Evolutionary conservation across 2,888 invertebrate species (phyloP).

Genomic region (Drosophila gaucha): DNA sequence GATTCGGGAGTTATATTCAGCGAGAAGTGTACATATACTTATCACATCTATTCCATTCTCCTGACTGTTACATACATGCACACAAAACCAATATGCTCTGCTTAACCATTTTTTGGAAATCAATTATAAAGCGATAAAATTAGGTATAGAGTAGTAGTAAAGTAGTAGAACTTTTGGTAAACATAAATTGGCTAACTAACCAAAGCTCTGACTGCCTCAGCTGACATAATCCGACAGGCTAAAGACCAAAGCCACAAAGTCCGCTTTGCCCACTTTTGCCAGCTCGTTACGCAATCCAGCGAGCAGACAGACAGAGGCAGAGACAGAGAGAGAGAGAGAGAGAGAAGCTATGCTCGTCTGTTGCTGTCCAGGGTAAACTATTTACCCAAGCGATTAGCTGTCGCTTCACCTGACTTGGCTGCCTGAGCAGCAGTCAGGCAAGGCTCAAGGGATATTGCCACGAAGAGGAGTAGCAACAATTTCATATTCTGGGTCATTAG

Average conservation of each 20-base stretch:
- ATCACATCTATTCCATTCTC: no score
- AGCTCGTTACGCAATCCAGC: slow-evolving; percentile 32
- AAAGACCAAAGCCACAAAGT: slow-evolving; percentile 69
- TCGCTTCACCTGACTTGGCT: slow-evolving; percentile 65
- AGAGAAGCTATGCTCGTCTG: slow-evolving; percentile 13
- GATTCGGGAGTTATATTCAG: no score
- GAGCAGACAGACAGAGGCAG: slow-evolving; percentile 2
- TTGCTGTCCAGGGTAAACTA: slow-evolving; percentile 44
- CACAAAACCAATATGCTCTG: no score
- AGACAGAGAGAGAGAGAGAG: slow-evolving; percentile 10
- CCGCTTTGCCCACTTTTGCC: slow-evolving; percentile 7
- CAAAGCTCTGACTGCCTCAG: slow-evolving; percentile 22
- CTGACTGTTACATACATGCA: no score
- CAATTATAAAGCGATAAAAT: no score
- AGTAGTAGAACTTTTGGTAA: background rate
- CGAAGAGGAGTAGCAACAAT: slow-evolving; percentile 14
- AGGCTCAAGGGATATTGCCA: slow-evolving; percentile 52
- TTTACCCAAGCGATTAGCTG: slow-evolving; percentile 77
- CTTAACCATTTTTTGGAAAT: no score
- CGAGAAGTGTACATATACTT: no score
- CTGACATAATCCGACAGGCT: slow-evolving; percentile 67
- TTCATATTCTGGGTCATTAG: slow-evolving; percentile 71
- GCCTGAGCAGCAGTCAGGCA: slow-evolving; percentile 31
- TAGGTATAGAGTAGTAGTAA: no score
- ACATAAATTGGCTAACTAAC: slow-evolving; percentile 19